Conservation (phyloP, 2,113 vertebrate genomes). For the Bettongia penicillata region DNA sequence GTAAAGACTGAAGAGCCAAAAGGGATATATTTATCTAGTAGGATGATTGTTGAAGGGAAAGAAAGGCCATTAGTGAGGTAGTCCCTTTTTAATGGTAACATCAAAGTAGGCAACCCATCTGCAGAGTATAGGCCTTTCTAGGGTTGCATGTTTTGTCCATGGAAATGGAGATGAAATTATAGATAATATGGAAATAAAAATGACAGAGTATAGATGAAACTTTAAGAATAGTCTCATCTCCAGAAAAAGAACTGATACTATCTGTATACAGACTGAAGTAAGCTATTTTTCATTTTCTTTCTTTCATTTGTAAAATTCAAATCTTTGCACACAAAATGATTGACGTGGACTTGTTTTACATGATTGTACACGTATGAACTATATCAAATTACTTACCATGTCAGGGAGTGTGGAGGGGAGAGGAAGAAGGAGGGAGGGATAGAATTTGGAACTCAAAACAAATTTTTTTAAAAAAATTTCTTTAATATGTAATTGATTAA, state of each 20-base stretch:
- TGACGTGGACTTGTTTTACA: background rate
- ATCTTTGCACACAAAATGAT: background rate
- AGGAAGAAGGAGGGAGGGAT: no score
- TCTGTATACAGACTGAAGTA: no score
- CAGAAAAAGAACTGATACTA: background rate
- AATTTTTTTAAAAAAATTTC: background rate
- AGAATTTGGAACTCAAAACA: background rate
- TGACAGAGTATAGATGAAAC: background rate
- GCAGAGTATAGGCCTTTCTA: background rate
- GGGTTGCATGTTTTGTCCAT: background rate
- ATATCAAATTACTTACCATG: background rate
- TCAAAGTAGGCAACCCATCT: background rate
- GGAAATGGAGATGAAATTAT: background rate
- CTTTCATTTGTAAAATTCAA: background rate
- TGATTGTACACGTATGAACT: background rate
- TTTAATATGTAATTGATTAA: background rate
- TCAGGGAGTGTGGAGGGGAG: background rate
- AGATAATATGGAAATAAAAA: background rate
- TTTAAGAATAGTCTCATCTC: background rate
- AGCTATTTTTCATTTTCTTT: background rate
- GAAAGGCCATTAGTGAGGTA: conserved; percentile 20
- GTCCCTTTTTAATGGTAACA: background rate
- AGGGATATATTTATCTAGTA: background rate
- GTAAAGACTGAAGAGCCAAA: background rate
- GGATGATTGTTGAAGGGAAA: background rate